Evolutionary conservation across 2,888 invertebrate genomes (phyloP).

Genomic region (Drosophila demipolita): DNA sequence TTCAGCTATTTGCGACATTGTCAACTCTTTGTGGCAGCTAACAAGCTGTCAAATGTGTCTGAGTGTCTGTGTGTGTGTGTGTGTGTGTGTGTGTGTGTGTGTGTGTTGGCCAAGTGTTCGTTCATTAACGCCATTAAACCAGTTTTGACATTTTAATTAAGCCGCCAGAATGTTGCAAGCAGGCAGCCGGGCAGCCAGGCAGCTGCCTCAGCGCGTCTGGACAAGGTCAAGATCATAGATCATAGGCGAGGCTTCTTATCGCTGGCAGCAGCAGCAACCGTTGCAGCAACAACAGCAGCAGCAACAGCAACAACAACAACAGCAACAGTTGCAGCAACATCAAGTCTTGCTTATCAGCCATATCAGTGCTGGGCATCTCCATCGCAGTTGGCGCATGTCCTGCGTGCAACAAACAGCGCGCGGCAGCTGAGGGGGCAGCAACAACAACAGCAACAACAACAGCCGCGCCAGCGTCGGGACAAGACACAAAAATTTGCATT

Average conservation of each 20-base stretch:
- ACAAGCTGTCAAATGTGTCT: slow-evolving; percentile 19
- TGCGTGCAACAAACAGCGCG: slow-evolving; percentile 45
- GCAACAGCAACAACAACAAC: slow-evolving; percentile 13
- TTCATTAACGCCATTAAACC: slow-evolving; percentile 85
- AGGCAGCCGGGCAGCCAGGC: slow-evolving; percentile 23
- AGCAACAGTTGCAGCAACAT: slow-evolving; percentile 21
- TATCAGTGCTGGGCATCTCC: slow-evolving; percentile 66
- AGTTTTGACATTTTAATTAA: slow-evolving; percentile 85
- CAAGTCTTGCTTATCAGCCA: slow-evolving; percentile 60
- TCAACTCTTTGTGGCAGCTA: slow-evolving; percentile 29
- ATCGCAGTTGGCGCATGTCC: slow-evolving; percentile 60
- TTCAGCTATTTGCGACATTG: slow-evolving; percentile 47
- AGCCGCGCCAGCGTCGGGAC: slow-evolving; percentile 47
- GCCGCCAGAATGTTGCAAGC: slow-evolving; percentile 51
- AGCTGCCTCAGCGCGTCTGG: slow-evolving; percentile 40
- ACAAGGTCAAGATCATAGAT: slow-evolving; percentile 77
- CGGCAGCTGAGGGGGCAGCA: background rate
- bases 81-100: slow-evolving; percentile 19
- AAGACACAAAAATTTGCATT: slow-evolving; percentile 76
- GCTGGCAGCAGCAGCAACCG: slow-evolving; percentile 52
- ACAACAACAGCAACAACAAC: slow-evolving; percentile 20
- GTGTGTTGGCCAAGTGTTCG: slow-evolving; percentile 75
- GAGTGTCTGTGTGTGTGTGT: slow-evolving; percentile 26
- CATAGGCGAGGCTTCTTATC: slow-evolving; percentile 73
- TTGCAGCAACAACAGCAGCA: slow-evolving; percentile 35